These are phyloP conservation scores for Choloepus hoffmanni DNA, from an alignment of 2,113 vertebrate genomes.

Conservation along the genomic window DNA sequence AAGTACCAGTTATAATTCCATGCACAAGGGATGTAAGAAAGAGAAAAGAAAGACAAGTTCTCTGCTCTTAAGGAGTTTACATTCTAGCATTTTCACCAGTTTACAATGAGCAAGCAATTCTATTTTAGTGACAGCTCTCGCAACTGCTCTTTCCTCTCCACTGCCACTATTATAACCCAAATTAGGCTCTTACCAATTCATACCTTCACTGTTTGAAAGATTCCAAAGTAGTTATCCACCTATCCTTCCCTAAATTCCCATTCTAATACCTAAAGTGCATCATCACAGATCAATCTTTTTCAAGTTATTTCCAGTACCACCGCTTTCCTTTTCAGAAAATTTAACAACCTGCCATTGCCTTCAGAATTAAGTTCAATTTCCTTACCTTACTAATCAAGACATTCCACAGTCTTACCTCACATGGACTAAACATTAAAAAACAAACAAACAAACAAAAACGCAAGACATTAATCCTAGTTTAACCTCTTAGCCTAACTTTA, in stretches of 20 bases:
- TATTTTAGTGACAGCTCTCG: neutral
- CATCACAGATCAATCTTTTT: neutral
- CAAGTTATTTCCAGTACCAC: neutral
- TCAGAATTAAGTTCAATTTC: conserved; percentile 3
- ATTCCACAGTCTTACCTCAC: neutral
- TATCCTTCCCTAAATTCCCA: neutral
- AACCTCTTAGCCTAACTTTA: neutral
- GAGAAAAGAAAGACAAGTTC: neutral
- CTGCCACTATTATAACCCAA: neutral
- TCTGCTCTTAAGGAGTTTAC: neutral
- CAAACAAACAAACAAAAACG: neutral
- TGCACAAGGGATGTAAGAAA: neutral
- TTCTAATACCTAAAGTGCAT: neutral
- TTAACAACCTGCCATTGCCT: neutral
- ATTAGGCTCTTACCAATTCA: neutral
- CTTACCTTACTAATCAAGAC: neutral
- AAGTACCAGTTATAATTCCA: neutral
- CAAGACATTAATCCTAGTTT: neutral
- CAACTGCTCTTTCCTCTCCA: neutral
- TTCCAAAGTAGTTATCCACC: neutral
- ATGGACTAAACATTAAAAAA: neutral
- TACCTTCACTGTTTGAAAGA: neutral
- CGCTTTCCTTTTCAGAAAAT: neutral
- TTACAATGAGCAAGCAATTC: neutral
- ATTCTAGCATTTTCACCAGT: neutral